A percentile compares a stretch with the other conserved stretches of the same genome.
Evolutionary conservation across 53 echinoderm and acorn worm species (phyloP).

Genomic region (Holothuria leucospilota): DNA sequence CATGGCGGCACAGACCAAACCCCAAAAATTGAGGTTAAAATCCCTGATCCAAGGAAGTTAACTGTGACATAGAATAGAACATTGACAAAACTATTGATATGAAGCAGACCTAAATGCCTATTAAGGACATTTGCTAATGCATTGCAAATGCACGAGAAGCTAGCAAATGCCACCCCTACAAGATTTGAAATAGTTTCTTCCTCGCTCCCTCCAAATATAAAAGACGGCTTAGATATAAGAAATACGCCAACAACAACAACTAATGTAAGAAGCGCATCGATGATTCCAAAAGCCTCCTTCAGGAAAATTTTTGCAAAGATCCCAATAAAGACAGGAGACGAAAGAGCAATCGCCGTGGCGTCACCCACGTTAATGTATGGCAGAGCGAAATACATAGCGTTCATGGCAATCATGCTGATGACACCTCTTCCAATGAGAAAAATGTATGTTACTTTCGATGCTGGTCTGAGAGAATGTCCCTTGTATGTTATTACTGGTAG

Average conservation of each 20-base stretch:
- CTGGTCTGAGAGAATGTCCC: not conserved
- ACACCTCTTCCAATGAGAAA: not conserved
- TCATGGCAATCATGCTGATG: not conserved
- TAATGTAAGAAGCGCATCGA: not conserved
- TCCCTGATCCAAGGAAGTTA: not conserved
- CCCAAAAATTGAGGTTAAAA: not conserved
- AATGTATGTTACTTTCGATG: not conserved
- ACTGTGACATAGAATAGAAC: not conserved
- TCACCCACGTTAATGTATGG: not conserved
- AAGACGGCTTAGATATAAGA: not conserved
- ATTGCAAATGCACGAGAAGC: not conserved
- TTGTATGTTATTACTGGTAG: not conserved
- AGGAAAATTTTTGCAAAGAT: conserved; percentile 24
- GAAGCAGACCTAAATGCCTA: not conserved
- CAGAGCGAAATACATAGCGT: not conserved
- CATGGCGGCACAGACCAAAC: conserved; percentile 10
- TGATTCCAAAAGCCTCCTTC: not conserved
- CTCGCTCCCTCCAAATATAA: not conserved
- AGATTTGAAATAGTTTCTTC: not conserved
- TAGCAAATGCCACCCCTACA: not conserved
- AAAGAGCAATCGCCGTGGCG: not conserved
- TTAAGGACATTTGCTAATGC: not conserved
- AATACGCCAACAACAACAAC: not conserved
- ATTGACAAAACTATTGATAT: not conserved
- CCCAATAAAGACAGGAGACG: not conserved